Evolutionary conservation across 2,113 vertebrate genomes (phyloP).

Genomic region (rat (Rattus norvegicus)): DNA sequence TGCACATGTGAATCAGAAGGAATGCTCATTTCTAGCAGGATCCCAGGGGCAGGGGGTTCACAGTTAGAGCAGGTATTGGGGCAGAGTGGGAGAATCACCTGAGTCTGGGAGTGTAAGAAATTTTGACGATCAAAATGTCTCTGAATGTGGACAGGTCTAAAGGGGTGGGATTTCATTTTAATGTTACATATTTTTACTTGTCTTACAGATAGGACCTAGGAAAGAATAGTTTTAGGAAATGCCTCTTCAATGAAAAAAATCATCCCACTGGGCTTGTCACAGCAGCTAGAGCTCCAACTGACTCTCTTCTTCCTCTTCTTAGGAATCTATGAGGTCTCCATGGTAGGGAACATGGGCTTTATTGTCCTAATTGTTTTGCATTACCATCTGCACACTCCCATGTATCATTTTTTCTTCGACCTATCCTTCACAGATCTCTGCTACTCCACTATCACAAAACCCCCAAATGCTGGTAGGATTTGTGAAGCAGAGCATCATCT

Average conservation of each 20-base stretch:
- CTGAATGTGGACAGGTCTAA: too few relatives aligned
- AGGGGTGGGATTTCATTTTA: not conserved
- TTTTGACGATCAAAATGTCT: too few relatives aligned
- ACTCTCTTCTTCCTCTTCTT: not conserved
- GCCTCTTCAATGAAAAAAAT: not conserved
- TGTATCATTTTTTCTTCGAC: slow-evolving; percentile 73
- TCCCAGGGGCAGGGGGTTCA: too few relatives aligned
- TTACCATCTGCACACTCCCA: slow-evolving; percentile 61
- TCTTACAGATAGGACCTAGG: not conserved
- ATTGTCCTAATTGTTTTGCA: slow-evolving; percentile 34
- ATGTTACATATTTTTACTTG: not conserved
- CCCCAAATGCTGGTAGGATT: slow-evolving; percentile 61
- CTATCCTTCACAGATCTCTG: slow-evolving; percentile 65
- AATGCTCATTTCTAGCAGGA: too few relatives aligned
- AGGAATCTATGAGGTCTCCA: not conserved
- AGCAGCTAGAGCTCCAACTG: not conserved
- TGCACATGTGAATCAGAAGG: too few relatives aligned
- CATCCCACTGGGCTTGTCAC: slow-evolving; percentile 55
- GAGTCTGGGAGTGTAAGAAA: too few relatives aligned
- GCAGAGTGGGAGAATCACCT: too few relatives aligned
- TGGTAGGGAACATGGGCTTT: slow-evolving; percentile 30
- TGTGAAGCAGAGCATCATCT: not conserved
- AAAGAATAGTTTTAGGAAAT: not conserved
- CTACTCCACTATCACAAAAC: slow-evolving; percentile 56
- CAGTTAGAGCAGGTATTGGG: too few relatives aligned